Base-by-base conservation (phyloP, 2,888 invertebrate species). In the Ectropis crepuscularia region DNA sequence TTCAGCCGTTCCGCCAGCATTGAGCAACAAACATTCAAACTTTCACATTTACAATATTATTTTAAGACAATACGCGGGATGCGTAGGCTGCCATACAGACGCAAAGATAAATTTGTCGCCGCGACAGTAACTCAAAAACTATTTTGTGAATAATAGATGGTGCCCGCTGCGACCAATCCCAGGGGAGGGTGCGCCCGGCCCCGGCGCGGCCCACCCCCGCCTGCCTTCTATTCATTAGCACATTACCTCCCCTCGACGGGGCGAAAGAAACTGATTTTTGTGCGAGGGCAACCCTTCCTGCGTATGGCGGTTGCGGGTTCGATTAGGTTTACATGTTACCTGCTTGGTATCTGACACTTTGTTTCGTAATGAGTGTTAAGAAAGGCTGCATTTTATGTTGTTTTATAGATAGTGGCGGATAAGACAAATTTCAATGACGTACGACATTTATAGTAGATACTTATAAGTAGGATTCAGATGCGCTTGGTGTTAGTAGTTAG, bases 71-170 rank as follows among this genome's bases (percentile, higher is more conserved):
- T 28, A 28, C 16, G 16, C 4, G 16, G 16, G 16, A 1, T 28
- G 2, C 16, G 16, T 28, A 28, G 4, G 51, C 16, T 6, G 6
- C 51, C 6, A 4, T 28, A 10, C 10, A 16, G 11, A 8, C 41
- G 51, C 8, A 42, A 1, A 51, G 41, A 16, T 51, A 51, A 41
- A 8, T 51, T 51, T 41, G 91, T 86, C 79, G 81, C 82, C 86
- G 81, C 86, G 87, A 86, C 85, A 86, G 82, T 86, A 85, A 90
- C 90, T 92, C 90, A 92, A 92, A 92, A 92, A 92, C 92, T 92
- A 92, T 92, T 92, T 91, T 91, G 91, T 92, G 92, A 92, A 92
- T 92, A 92, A 92, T 92, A 92, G 90, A 92, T 92, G 88, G 87
- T 85, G 85, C 86, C 81, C 83, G 79, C 79, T 83, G 86, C 88